These are phyloP conservation scores for Rhinella marina DNA, from an alignment of 2,797 vertebrate species.

Conservation along the genomic window DNA sequence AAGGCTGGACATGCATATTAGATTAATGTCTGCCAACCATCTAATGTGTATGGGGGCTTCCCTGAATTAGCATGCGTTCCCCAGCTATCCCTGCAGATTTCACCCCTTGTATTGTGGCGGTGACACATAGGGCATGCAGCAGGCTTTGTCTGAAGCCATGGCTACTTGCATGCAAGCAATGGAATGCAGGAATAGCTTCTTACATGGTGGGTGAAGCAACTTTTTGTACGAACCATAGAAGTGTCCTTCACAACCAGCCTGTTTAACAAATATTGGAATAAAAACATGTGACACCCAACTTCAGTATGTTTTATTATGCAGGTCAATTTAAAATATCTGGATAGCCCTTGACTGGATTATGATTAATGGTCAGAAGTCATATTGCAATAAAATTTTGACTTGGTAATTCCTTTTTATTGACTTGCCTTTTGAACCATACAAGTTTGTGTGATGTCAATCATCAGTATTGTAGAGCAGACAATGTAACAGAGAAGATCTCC, in stretches of 20 bases:
- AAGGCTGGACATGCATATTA: not conserved
- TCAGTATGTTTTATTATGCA: not conserved
- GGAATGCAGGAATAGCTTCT: not conserved
- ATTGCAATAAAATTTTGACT: not conserved
- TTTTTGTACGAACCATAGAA: not conserved
- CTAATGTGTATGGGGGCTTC: too few species aligned
- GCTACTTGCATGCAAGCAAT: not conserved
- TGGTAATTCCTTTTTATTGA: not conserved
- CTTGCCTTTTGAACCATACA: not conserved
- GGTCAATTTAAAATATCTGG: not conserved
- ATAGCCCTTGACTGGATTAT: not conserved
- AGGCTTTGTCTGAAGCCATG: not conserved
- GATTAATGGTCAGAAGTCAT: not conserved
- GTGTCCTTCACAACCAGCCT: too few species aligned
- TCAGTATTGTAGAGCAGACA: not conserved
- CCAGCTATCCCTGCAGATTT: too few species aligned
- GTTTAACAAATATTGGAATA: not conserved
- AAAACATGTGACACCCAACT: not conserved
- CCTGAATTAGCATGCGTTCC: too few species aligned
- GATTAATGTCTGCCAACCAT: not conserved
- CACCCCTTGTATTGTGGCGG: too few species aligned
- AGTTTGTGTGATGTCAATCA: not conserved
- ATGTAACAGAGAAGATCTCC: not conserved
- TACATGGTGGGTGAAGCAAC: not conserved
- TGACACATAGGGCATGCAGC: not conserved